Conservation (phyloP, 2,113 vertebrate species). For the Talpa occidentalis region DNA sequence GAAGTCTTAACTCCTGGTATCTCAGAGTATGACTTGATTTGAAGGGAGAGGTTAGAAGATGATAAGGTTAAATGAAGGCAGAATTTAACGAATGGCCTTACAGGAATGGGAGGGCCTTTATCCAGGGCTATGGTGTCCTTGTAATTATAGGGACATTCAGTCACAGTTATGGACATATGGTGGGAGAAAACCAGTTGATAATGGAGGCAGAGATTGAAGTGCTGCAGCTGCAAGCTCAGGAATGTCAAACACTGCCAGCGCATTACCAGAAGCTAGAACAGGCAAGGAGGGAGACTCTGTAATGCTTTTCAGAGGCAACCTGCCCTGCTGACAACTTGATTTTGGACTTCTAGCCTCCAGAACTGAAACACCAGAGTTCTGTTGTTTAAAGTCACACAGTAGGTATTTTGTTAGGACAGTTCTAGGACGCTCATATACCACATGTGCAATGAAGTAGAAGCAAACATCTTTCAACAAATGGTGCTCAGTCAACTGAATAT, state of each 20-base stretch:
- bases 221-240: background rate
- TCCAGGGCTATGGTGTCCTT: background rate
- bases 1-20: background rate
- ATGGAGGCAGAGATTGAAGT: background rate
- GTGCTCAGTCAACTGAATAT: background rate
- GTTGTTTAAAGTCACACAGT: background rate
- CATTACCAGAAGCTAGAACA: background rate
- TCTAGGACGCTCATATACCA: background rate
- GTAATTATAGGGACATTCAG: background rate
- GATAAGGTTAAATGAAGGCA: background rate
- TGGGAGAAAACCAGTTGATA: background rate
- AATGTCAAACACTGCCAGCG: background rate
- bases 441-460: background rate
- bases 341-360: background rate
- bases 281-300: background rate
- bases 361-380: background rate
- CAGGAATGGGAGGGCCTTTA: background rate
- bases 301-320: background rate
- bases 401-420: background rate
- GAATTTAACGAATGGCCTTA: too few species aligned
- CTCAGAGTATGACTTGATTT: background rate
- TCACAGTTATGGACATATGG: background rate
- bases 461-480: background rate
- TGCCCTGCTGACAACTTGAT: background rate
- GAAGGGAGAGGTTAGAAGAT: background rate